phyloP scores from a whole-genome alignment of 2,888 invertebrate genomes.

The Cyaniris semiargus region DNA sequence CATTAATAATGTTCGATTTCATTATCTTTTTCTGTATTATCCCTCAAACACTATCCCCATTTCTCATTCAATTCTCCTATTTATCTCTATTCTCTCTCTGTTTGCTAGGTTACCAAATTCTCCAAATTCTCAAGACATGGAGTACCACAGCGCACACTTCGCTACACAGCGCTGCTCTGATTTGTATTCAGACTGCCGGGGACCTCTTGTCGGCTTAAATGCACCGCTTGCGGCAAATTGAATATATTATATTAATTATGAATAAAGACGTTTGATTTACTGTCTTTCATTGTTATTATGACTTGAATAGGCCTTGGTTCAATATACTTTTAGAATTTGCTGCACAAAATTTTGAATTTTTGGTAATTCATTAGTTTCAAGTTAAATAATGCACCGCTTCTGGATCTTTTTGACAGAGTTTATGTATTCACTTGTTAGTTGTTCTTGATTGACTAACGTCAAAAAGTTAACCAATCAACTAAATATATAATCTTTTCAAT shows the following conservation, averaged over 20 bases:
- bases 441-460: too few relatives aligned
- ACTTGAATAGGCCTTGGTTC: not conserved
- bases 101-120: constrained; percentile 61
- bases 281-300: constrained; percentile 9
- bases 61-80: not conserved
- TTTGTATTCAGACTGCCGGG: constrained; percentile 52
- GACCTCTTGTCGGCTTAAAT: constrained; percentile 28
- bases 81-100: constrained; percentile 16
- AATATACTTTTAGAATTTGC: not conserved
- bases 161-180: constrained; percentile 55
- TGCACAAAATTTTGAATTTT: not conserved
- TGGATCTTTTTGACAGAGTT: too few relatives aligned
- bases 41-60: not conserved
- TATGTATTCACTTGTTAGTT: too few relatives aligned
- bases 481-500: too few relatives aligned
- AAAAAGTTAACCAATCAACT: too few relatives aligned
- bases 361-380: not conserved
- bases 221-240: constrained; percentile 24
- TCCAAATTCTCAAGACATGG: constrained; percentile 51
- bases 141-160: constrained; percentile 61
- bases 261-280: not conserved
- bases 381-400: too few relatives aligned
- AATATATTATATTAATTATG: constrained; percentile 12
- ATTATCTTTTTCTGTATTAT: not conserved
- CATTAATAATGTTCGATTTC: too few relatives aligned